phyloP scores from a whole-genome alignment of 2,113 vertebrate species.

The Embiotoca jacksoni region DNA sequence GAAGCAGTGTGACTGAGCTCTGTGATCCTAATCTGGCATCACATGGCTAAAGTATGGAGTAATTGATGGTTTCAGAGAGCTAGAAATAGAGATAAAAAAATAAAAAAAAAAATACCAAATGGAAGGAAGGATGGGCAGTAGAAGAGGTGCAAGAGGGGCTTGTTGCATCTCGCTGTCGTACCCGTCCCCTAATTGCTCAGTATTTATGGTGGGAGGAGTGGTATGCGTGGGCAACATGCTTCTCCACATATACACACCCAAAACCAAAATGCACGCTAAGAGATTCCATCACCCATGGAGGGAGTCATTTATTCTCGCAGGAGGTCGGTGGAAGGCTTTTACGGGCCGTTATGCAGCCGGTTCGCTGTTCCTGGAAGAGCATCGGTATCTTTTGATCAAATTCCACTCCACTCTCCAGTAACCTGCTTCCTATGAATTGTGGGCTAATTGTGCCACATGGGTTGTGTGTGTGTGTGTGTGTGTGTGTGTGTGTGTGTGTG shows the following conservation, averaged over 20 bases:
- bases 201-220: conserved; percentile 65
- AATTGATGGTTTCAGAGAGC: conserved; percentile 44
- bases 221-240: conserved; percentile 54
- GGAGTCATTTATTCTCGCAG: conserved; percentile 70
- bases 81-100: conserved; percentile 7
- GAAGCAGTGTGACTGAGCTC: conserved; percentile 11
- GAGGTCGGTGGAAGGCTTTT: conserved; percentile 74
- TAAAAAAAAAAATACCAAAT: neutral
- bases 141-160: conserved; percentile 31
- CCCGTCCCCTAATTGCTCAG: conserved; percentile 53
- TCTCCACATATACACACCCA: conserved; percentile 55
- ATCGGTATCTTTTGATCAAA: conserved; percentile 78
- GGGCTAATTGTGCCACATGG: conserved; percentile 72
- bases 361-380: conserved; percentile 76
- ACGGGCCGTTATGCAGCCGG: conserved; percentile 63
- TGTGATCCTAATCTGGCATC: conserved; percentile 36
- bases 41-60: conserved; percentile 5
- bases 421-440: conserved; percentile 69
- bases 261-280: conserved; percentile 67
- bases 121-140: neutral
- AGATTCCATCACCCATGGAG: conserved; percentile 65
- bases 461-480: conserved; percentile 44
- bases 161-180: conserved; percentile 60
- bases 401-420: conserved; percentile 79
- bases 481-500: conserved; percentile 37